Conservation (phyloP, 1,140 invertebrate genomes). For the Penaeus indicus region DNA sequence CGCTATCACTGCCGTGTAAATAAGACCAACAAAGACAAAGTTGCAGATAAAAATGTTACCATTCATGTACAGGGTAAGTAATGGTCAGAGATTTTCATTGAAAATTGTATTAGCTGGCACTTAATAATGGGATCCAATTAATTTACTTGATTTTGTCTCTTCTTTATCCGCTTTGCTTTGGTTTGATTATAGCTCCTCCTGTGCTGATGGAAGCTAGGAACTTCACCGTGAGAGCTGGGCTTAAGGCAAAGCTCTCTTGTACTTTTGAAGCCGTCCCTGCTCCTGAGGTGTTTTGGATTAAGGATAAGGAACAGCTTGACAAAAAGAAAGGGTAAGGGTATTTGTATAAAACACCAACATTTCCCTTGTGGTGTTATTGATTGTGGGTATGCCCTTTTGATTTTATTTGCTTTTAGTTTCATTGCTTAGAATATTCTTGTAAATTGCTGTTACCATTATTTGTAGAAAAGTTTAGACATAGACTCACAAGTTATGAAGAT, state of each 20-base stretch:
- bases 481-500: too few species aligned
- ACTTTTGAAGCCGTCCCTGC: conserved; percentile 48
- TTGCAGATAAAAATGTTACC: conserved; percentile 31
- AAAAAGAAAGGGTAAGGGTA: conserved; percentile 44
- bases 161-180: background rate
- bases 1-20: conserved; percentile 47
- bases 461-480: too few species aligned
- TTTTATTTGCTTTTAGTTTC: too few species aligned
- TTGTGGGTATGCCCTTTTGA: too few species aligned
- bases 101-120: too few species aligned
- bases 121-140: too few species aligned
- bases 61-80: conserved; percentile 47
- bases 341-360: background rate
- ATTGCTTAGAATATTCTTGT: too few species aligned
- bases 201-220: conserved; percentile 50
- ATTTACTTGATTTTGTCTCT: background rate
- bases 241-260: conserved; percentile 48
- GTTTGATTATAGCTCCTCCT: conserved; percentile 29
- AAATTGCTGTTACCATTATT: too few species aligned
- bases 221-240: conserved; percentile 33
- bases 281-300: conserved; percentile 50
- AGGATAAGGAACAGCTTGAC: conserved; percentile 42
- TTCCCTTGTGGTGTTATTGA: background rate
- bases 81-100: too few species aligned
- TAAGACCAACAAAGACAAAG: conserved; percentile 48